A percentile compares a stretch with the other conserved stretches of the same genome.
These are phyloP conservation scores for Gymnopithys bicolor DNA, from an alignment of 2,797 vertebrate genomes.

Conservation along the genomic window DNA sequence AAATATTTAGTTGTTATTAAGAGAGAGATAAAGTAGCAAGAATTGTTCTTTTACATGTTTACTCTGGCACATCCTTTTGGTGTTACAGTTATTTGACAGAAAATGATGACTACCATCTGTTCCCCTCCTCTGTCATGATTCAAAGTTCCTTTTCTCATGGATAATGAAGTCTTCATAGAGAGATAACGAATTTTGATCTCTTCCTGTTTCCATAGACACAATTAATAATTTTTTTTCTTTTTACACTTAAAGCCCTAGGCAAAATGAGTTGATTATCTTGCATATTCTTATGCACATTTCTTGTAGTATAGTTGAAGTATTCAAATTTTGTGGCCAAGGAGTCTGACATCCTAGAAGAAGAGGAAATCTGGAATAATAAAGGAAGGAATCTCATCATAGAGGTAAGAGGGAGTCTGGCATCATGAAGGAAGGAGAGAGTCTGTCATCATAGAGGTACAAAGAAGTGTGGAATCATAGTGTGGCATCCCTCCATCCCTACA, in stretches of 20 bases:
- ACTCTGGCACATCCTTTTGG: slow-evolving; percentile 58
- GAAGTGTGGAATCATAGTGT: neutral
- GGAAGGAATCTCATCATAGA: neutral
- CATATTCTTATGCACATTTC: neutral
- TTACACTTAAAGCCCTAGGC: neutral
- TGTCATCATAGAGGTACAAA: neutral
- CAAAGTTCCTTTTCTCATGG: slow-evolving; percentile 9
- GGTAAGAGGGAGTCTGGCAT: neutral
- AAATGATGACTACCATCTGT: slow-evolving; percentile 67
- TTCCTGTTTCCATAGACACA: slow-evolving; percentile 45
- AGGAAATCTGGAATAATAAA: neutral
- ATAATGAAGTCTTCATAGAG: neutral
- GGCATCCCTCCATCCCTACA: too few species aligned
- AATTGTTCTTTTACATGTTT: slow-evolving; percentile 62
- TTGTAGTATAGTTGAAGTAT: neutral
- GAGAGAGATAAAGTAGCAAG: slow-evolving; percentile 4
- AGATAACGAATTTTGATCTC: slow-evolving; percentile 4
- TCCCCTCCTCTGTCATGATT: slow-evolving; percentile 15
- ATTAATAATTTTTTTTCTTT: neutral
- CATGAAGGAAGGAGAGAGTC: fast-evolving
- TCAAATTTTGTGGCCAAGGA: neutral
- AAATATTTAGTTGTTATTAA: slow-evolving; percentile 29
- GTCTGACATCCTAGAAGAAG: neutral
- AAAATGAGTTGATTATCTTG: neutral
- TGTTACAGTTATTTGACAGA: slow-evolving; percentile 62